Percentiles rank a stretch among this genome's conserved stretches.
Conservation (phyloP, 2,888 invertebrate species). For the Tanypteryx hageni region DNA sequence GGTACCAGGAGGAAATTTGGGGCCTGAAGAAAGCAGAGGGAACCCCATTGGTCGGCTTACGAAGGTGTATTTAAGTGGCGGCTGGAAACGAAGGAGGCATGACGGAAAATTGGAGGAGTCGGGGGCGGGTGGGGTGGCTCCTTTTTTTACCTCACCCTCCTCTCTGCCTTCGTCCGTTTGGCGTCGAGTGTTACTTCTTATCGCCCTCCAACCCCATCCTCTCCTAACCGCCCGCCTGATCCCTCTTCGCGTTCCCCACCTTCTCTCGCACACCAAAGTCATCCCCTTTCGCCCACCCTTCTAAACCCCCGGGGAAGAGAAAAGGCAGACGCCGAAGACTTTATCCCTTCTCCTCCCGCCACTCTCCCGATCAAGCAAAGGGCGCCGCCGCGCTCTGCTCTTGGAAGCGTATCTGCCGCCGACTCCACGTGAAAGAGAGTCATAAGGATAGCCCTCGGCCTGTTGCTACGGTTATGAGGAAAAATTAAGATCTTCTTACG, state of each 20-base stretch:
- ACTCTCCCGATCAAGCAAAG: neutral
- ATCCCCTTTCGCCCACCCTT: conserved; percentile 65
- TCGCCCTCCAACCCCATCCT: conserved; percentile 4
- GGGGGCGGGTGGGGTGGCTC: neutral
- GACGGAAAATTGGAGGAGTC: conserved; percentile 40
- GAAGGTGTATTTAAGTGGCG: conserved; percentile 35
- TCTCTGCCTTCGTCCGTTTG: conserved; percentile 7
- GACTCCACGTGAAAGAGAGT: neutral
- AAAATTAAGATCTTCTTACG: neutral
- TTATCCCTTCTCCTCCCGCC: neutral
- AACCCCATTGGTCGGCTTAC: conserved; percentile 24
- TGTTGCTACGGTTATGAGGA: neutral
- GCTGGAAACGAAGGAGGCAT: neutral
- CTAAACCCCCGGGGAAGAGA: conserved; percentile 51
- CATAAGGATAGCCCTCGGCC: neutral
- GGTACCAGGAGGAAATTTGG: conserved; percentile 44
- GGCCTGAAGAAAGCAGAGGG: neutral
- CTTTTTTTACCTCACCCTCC: neutral
- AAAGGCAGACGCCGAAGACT: conserved; percentile 44
- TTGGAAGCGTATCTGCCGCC: neutral
- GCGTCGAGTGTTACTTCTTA: conserved; percentile 42
- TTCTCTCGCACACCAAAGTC: neutral
- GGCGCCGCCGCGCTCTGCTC: conserved; percentile 5
- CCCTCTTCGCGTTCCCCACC: conserved; percentile 34
- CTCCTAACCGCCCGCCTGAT: conserved; percentile 19